Conservation (phyloP, 2,888 invertebrate genomes). For the Agrypnus murinus region DNA sequence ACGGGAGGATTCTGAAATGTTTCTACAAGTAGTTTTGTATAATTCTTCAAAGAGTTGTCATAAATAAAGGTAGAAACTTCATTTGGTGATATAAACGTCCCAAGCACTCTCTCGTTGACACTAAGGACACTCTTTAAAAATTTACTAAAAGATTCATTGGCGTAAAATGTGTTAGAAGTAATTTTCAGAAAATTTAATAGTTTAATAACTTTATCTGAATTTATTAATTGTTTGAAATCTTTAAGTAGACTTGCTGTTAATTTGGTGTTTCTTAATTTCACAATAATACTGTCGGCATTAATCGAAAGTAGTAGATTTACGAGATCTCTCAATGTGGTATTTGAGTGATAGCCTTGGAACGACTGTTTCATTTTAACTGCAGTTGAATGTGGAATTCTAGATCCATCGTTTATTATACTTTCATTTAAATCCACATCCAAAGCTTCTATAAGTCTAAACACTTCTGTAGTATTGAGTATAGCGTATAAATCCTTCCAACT, state of each 20-base stretch:
- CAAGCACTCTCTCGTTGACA: conserved; percentile 32
- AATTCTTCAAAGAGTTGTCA: conserved; percentile 37
- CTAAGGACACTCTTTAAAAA: conserved; percentile 1
- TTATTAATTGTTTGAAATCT: neutral
- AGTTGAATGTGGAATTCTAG: too few species aligned
- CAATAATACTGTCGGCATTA: conserved; percentile 21
- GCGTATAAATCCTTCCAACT: too few species aligned
- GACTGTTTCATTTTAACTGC: too few species aligned
- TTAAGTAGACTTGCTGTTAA: neutral
- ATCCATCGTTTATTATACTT: too few species aligned
- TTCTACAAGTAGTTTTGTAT: conserved; percentile 15
- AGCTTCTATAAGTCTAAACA: too few species aligned
- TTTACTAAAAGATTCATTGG: conserved; percentile 11
- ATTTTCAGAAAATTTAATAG: neutral
- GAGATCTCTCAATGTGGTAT: conserved; percentile 34
- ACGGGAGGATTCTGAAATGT: too few species aligned
- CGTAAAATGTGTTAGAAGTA: conserved; percentile 12
- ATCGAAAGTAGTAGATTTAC: conserved; percentile 34
- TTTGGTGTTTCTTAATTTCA: conserved; percentile 5
- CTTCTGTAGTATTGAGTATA: too few species aligned
- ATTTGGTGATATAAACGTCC: conserved; percentile 31
- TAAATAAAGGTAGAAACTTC: conserved; percentile 42
- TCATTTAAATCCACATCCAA: too few species aligned
- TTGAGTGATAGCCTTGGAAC: neutral
- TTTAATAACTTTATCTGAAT: neutral